Evolutionary conservation across 2,797 vertebrate genomes (phyloP).

Genomic region (Anas georgica): DNA sequence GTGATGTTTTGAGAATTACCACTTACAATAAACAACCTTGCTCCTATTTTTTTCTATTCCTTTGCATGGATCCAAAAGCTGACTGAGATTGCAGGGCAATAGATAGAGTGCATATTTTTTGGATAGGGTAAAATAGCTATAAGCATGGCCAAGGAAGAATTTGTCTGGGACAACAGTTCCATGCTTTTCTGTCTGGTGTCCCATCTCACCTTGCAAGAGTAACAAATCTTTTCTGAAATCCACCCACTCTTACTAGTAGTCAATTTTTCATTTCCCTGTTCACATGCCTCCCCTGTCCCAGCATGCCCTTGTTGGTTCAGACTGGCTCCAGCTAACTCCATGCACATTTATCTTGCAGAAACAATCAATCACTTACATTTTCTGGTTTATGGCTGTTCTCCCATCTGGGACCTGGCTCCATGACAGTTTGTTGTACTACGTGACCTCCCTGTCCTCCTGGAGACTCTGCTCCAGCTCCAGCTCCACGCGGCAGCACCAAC

Average conservation of each 20-base stretch:
- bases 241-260: background rate
- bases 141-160: background rate
- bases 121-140: background rate
- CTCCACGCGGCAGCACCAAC: background rate
- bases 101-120: background rate
- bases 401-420: background rate
- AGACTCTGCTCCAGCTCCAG: background rate
- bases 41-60: background rate
- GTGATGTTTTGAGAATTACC: background rate
- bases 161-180: background rate
- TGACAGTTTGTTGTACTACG: rapidly evolving
- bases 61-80: background rate
- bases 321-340: background rate
- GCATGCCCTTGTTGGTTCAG: background rate
- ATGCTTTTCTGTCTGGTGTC: background rate
- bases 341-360: background rate
- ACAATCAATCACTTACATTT: background rate
- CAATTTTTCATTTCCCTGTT: background rate
- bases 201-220: background rate
- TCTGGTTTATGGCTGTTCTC: background rate
- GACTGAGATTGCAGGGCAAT: background rate
- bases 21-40: background rate
- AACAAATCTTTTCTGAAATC: background rate
- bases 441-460: background rate
- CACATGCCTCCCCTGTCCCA: background rate